These are phyloP conservation scores for Tachystola acroxantha DNA, from an alignment of 2,888 invertebrate genomes.

Conservation along the genomic window DNA sequence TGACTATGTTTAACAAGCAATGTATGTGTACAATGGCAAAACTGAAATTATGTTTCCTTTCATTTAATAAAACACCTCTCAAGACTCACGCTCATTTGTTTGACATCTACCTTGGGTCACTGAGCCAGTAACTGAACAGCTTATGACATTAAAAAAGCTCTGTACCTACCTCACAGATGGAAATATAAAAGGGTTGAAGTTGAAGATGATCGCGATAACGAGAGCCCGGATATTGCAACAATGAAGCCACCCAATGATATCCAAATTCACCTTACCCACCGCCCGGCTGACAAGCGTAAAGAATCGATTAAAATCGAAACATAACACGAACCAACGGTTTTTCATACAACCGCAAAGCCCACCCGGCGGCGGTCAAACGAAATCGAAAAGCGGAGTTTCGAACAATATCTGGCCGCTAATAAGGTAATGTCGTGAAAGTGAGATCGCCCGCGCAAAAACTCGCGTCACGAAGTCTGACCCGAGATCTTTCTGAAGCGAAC, in stretches of 20 bases:
- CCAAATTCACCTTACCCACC: not conserved
- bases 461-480: slow-evolving; percentile 36
- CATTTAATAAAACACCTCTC: too few species aligned
- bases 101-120: too few species aligned
- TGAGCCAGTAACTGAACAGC: too few species aligned
- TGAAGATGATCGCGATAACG: too few species aligned
- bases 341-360: not conserved
- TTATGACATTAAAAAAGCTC: too few species aligned
- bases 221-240: too few species aligned
- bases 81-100: too few species aligned
- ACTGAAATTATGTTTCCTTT: too few species aligned
- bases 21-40: too few species aligned
- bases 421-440: slow-evolving; percentile 66
- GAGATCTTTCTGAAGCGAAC: slow-evolving; percentile 15
- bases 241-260: not conserved
- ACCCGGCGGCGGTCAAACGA: slow-evolving; percentile 35
- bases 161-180: too few species aligned
- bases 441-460: slow-evolving; percentile 34
- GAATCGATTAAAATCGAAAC: not conserved
- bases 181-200: too few species aligned
- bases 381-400: slow-evolving; percentile 42
- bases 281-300: not conserved
- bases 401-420: slow-evolving; percentile 55
- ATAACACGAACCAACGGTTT: not conserved
- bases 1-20: too few species aligned